Evolutionary conservation across 2,113 vertebrate genomes (phyloP).

Genomic region (Murina feae): DNA sequence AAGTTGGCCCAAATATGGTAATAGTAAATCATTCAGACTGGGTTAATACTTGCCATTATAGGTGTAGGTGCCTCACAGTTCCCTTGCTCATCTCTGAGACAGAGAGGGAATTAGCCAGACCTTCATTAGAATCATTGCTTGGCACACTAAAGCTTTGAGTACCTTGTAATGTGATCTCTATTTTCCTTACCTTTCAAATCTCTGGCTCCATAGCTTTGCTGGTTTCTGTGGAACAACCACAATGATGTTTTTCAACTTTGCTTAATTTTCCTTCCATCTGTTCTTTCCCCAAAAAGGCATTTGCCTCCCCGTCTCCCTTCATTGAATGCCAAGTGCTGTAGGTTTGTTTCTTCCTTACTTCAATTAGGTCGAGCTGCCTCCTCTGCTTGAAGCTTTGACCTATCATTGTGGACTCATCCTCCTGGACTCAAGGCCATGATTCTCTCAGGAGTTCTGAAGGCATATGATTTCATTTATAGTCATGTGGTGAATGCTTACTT

Average conservation of each 20-base stretch:
- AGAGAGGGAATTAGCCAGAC: conserved; percentile 14
- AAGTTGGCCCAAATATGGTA: conserved; percentile 46
- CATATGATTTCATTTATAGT: neutral
- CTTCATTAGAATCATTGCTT: conserved; percentile 26
- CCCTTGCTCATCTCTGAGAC: conserved; percentile 33
- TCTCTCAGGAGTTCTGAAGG: neutral
- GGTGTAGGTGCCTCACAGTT: neutral
- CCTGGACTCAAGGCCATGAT: neutral
- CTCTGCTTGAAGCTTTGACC: neutral
- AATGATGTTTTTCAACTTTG: neutral
- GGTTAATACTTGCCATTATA: neutral
- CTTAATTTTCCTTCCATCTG: conserved; percentile 47
- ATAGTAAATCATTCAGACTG: conserved; percentile 53
- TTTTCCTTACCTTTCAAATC: conserved; percentile 43
- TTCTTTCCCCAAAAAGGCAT: conserved; percentile 10
- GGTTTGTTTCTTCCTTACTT: neutral
- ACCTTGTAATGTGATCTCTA: conserved; percentile 1
- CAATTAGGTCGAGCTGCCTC: accelerated
- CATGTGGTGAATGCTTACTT: neutral
- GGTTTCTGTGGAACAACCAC: neutral
- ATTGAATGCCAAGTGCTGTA: neutral
- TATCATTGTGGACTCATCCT: neutral
- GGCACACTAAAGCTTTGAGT: neutral
- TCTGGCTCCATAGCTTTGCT: conserved; percentile 26
- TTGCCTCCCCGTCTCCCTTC: neutral